Evolutionary conservation across 2,888 invertebrate genomes (phyloP).

Genomic region (Campopleginae sp.): DNA sequence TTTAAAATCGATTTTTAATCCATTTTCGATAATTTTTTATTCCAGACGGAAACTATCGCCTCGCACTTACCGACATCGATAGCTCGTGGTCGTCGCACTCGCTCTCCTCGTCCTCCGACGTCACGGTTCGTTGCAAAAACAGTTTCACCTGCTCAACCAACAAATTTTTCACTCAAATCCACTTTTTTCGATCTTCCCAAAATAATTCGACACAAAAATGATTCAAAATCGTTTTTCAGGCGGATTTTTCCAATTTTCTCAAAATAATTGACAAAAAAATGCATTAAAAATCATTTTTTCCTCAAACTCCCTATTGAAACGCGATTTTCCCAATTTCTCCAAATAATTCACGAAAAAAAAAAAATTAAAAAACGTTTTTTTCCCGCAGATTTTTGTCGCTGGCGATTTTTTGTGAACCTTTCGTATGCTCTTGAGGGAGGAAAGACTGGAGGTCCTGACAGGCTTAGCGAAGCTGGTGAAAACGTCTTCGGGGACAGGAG

Average conservation of each 20-base stretch:
- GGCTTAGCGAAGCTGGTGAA: conserved; percentile 84
- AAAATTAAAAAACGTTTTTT: no score
- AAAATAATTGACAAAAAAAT: no score
- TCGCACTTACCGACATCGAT: conserved; percentile 64
- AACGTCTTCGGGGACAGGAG: conserved; percentile 84
- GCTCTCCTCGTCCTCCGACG: conserved; percentile 83
- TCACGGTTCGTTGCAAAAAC: conserved; percentile 83
- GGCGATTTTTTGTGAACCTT: conserved; percentile 73
- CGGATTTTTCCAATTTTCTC: no score
- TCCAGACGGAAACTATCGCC: neutral
- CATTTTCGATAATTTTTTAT: neutral
- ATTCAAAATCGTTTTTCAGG: no score
- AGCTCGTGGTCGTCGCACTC: conserved; percentile 79
- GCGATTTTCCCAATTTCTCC: no score
- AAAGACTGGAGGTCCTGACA: conserved; percentile 83
- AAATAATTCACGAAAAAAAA: no score
- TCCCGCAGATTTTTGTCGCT: neutral
- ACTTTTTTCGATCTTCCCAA: no score
- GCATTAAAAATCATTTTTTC: neutral
- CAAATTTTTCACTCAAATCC: no score
- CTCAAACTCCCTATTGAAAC: no score
- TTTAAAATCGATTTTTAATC: neutral
- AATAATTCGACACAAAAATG: no score
- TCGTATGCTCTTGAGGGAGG: conserved; percentile 84
- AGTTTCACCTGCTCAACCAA: conserved; percentile 78